Conservation (phyloP, 2,113 vertebrate species). For the Coptodon rendalli region DNA sequence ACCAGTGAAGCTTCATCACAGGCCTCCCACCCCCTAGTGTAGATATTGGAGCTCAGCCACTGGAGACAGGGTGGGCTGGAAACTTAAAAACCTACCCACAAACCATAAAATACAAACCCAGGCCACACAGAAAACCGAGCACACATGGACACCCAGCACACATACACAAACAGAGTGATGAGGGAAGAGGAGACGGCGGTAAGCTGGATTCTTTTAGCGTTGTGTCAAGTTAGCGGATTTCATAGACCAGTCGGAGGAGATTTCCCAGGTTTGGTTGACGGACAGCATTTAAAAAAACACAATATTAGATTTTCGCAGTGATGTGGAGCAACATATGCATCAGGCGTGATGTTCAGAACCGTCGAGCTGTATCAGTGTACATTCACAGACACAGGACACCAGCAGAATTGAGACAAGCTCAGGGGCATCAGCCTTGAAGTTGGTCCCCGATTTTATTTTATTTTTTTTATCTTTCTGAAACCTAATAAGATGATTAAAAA, state of each 20-base stretch:
- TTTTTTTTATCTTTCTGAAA: background rate
- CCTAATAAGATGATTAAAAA: background rate
- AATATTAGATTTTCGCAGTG: background rate
- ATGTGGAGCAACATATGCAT: background rate
- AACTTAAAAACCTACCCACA: background rate
- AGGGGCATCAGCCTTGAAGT: background rate
- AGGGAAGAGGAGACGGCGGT: background rate
- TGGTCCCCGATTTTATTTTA: background rate
- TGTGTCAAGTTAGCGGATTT: background rate
- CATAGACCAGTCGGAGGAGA: background rate
- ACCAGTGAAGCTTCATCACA: conserved; percentile 1
- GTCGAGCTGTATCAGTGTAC: background rate
- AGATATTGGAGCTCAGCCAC: background rate
- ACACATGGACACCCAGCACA: background rate
- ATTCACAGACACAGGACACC: background rate
- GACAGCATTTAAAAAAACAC: background rate
- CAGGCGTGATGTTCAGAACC: background rate
- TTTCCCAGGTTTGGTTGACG: background rate
- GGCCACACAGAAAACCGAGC: background rate
- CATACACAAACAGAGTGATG: background rate
- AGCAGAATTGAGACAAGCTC: background rate
- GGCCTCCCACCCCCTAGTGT: background rate
- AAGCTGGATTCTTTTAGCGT: background rate
- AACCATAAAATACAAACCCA: background rate
- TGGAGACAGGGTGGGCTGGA: background rate